phyloP scores from a whole-genome alignment of 2,888 invertebrate species.

The Odontothrips loti region DNA sequence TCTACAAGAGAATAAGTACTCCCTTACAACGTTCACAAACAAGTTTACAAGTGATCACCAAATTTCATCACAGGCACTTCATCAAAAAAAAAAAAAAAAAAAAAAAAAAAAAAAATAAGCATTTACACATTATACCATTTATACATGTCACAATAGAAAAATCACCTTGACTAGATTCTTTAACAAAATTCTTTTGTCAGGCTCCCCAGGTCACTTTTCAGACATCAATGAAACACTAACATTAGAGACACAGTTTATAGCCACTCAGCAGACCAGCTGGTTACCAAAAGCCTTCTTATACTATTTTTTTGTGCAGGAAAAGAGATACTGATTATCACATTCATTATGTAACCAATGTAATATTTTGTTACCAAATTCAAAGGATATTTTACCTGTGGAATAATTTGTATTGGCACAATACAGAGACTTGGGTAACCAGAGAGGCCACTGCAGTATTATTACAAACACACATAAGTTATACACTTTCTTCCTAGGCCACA shows the following conservation, averaged over 20 bases:
- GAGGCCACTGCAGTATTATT: not conserved
- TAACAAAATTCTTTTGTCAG: slow-evolving; percentile 23
- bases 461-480: not conserved
- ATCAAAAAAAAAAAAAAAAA: slow-evolving; percentile 7
- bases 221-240: slow-evolving; percentile 26
- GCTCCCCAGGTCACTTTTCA: slow-evolving; percentile 16
- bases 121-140: slow-evolving; percentile 25
- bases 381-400: not conserved
- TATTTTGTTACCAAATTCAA: not conserved
- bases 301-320: not conserved
- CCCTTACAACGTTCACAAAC: not conserved
- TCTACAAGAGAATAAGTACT: not conserved
- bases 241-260: slow-evolving; percentile 20
- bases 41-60: slow-evolving; percentile 25
- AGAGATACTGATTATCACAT: not conserved
- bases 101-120: slow-evolving; percentile 18
- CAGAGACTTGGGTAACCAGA: slow-evolving; percentile 1
- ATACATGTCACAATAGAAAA: slow-evolving; percentile 25
- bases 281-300: not conserved
- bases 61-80: slow-evolving; percentile 19
- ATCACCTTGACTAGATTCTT: slow-evolving; percentile 26
- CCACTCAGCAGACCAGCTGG: not conserved
- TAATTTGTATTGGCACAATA: not conserved
- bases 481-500: slow-evolving; percentile 10
- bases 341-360: not conserved